phyloP scores from a whole-genome alignment of 2,888 invertebrate genomes.

The Drosophila testacea region DNA sequence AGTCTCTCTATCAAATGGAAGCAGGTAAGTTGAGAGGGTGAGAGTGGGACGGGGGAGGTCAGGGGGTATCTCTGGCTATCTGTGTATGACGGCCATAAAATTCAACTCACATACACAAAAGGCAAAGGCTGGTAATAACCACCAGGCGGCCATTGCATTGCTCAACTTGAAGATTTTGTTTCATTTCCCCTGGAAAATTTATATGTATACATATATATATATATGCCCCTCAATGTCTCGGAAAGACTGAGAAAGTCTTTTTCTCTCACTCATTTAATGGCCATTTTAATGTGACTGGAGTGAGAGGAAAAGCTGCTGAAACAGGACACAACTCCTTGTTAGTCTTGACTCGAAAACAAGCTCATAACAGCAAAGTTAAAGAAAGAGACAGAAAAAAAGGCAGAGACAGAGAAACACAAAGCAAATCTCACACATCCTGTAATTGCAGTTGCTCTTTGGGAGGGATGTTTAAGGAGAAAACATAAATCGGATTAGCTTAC shows the following conservation, averaged over 20 bases:
- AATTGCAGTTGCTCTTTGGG: constrained; percentile 33
- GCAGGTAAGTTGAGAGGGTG: neutral
- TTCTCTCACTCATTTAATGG: constrained; percentile 59
- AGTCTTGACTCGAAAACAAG: constrained; percentile 11
- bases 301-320: neutral
- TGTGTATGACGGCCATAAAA: constrained; percentile 76
- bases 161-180: constrained; percentile 47
- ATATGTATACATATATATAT: constrained; percentile 34
- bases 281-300: constrained; percentile 66
- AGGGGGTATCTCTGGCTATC: constrained; percentile 54
- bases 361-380: constrained; percentile 2
- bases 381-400: too few species aligned
- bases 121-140: constrained; percentile 61
- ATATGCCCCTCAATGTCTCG: constrained; percentile 12
- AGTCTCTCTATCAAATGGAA: too few species aligned
- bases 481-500: constrained; percentile 69
- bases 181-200: constrained; percentile 44
- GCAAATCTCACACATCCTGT: constrained; percentile 18
- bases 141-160: constrained; percentile 69
- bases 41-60: neutral
- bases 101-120: constrained; percentile 66
- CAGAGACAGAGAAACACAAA: constrained; percentile 1
- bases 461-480: neutral
- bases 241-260: constrained; percentile 8
- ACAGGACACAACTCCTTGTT: constrained; percentile 25